Base-by-base conservation (phyloP, 2,888 invertebrate genomes). In the Zhengitettix transpicula region DNA sequence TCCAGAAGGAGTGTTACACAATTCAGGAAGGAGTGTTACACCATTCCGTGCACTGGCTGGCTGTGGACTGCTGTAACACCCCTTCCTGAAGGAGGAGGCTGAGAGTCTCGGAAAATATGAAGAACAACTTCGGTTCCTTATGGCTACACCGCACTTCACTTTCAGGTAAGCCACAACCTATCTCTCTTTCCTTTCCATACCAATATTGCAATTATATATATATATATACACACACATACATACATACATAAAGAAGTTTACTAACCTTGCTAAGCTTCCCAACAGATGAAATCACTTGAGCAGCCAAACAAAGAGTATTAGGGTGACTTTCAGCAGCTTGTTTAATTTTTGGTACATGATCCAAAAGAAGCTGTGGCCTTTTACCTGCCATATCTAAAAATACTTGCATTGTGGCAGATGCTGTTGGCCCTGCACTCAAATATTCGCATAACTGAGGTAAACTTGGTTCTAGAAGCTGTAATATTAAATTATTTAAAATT, bases 371-470 rank as follows among this genome's bases (percentile, higher is more conserved):
- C 55, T 81, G 76, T 1, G 87, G 85, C 65, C 83, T 81, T 63
- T 81, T 80, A 65, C 83, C 81, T 10, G 86, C 83, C 74, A 92
- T 78, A 68, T 86, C 83, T 28, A 85, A 77, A 67, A 93, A 81
- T 63, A 92, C 85, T 69, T 83, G 81, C 69, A 89, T 77, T 40
- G 86, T 83, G 55, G 83, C 78, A 28, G 78, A 74, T 14, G 80
- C 79, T 28, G 82, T 80, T 60, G 81, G 77, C 17, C 80, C 76
- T 66, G 76, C 72, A 66, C 77, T 74, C 58, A 94, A 74, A 69
- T 89, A 90, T 54, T 87, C 86, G 68, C 89, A 82, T 61, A 95
- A 77, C 71, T 88, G 87, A 0, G 88, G 84, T 55, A 95, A 81
- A 69, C 89, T 88, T 0, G 86, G 83, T 73, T 88, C 87, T 65